Evolutionary conservation across 2,797 vertebrate genomes (phyloP), one percentile per base, ranked within the genome.

Genomic region (Cygnus olor): DNA sequence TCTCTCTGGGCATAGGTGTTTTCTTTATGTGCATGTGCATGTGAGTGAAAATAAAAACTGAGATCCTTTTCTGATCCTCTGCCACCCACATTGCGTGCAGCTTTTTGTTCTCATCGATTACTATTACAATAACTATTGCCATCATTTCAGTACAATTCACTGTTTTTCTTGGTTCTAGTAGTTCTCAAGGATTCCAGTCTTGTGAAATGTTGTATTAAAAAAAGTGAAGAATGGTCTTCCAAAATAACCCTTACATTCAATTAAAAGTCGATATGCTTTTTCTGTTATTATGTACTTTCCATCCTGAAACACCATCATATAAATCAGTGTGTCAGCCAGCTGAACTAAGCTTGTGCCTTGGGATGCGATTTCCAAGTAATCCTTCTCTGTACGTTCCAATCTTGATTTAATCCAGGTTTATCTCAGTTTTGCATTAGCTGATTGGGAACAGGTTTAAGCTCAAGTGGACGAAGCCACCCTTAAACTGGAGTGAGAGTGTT

Each of bases 361-460:
- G 77, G 74, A 90, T 71, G 72, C 15, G 49, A 53, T 80, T 91
- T 84, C 88, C 60, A 88, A 95, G 65, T 69, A 92, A 73, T 81
- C 22, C 27, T 86, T 80, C 54, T 86, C 49, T 53, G 51, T 79
- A 84, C 82, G 84, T 92, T 96, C 80, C 82, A 81, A 60, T 47
- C 77, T 94, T 94, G 82, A 95, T 93, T 94, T 94, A 94, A 91
- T 90, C 68, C 88, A 95, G 73, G 70, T 97, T 96, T 94, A 77
- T 82, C 44, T 93, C 53, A 53, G 56, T 7, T 86, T 89, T 86
- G 63, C 30, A 30, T 76, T 81, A 64, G 47, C n/a, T 88, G 66
- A 73, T 80, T 81, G 0, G 32, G 47, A 95, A 70, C 78, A 94
- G 44, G 68, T 85, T 94, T 92, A 82, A 61, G 8, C 30, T 82